Base-by-base conservation (phyloP, 2,797 vertebrate genomes). In the Crenuchus spilurus region DNA sequence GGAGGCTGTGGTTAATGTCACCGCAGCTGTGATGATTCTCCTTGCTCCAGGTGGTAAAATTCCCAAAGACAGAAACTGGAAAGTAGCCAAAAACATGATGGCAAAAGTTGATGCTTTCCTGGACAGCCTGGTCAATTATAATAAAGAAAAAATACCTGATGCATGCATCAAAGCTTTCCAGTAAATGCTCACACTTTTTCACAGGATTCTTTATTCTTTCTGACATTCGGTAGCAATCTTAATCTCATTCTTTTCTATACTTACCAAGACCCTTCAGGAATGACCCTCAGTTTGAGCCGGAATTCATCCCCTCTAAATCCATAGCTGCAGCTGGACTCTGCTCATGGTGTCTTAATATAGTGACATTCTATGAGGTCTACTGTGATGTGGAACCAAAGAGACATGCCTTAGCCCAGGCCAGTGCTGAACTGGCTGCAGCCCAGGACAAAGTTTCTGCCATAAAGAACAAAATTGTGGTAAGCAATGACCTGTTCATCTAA, bases 11-110 rank as follows among this genome's bases (percentile, higher is more conserved):
- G 93, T 88, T 80, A 95, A 95, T 0, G 93, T 95, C 76, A 91
- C 88, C 0, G 92, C 93, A 0, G 93, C 94, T 0, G 93, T 95
- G 48, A 94, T 95, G 94, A 91, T 91, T 11, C 91, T 95, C 30
- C 86, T 83, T 46, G 93, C 93, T 0, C 92, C 90, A 0, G 81
- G 81, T 3, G 94, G 93, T 14, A 93, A 51, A 31, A 88, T 95
- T 22, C 93, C 94, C 78, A 95, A 90, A 70, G 93, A 94, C 83
- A 87, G 88, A 68, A 95, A 91, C 87, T 95, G 94, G 94, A 95
- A 94, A 82, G 90, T 91, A 2, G 91, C 92, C 0, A 94, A 84
- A 46, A 80, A 78, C 0, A 16, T 85, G 75, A 95, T 95, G 94
- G 81, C 90, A 52, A 92, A 88, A 78, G 90, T 94, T 0, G 93